Conservation (phyloP, 35 echinoderm and acorn worm species). For the Antedon bifida region DNA sequence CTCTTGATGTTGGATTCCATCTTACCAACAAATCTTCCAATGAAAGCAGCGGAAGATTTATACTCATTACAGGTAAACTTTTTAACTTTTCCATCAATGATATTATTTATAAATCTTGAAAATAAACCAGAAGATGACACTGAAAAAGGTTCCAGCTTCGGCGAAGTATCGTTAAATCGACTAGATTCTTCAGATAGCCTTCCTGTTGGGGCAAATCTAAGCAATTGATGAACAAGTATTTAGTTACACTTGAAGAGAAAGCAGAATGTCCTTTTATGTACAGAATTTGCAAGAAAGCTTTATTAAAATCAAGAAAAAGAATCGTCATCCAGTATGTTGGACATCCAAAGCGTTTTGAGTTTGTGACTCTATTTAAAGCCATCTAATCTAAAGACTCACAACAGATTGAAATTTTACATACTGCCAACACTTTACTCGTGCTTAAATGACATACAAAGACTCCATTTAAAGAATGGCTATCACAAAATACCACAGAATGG, state of each 20-base stretch:
- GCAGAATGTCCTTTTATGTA: not conserved
- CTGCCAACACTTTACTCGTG: constrained; percentile 19
- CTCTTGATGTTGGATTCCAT: not conserved
- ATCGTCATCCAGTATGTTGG: not conserved
- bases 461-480: constrained; percentile 20
- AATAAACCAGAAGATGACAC: not conserved
- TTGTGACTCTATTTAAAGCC: not conserved
- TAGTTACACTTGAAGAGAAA: not conserved
- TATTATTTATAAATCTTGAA: not conserved
- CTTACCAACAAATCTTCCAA: not conserved
- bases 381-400: not conserved
- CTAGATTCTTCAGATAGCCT: not conserved
- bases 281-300: not conserved
- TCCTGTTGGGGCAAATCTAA: not conserved
- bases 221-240: not conserved
- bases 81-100: not conserved
- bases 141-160: not conserved
- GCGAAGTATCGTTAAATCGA: not conserved
- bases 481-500: constrained; percentile 15
- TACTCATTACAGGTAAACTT: not conserved
- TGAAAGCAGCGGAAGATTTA: not conserved
- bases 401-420: constrained; percentile 29
- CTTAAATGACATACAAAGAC: constrained; percentile 31
- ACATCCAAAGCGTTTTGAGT: not conserved
- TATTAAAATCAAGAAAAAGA: not conserved